A percentile compares a stretch with the other conserved stretches of the same genome.
These are phyloP conservation scores for Chunga burmeisteri DNA, from an alignment of 2,113 vertebrate species.

Conservation along the genomic window DNA sequence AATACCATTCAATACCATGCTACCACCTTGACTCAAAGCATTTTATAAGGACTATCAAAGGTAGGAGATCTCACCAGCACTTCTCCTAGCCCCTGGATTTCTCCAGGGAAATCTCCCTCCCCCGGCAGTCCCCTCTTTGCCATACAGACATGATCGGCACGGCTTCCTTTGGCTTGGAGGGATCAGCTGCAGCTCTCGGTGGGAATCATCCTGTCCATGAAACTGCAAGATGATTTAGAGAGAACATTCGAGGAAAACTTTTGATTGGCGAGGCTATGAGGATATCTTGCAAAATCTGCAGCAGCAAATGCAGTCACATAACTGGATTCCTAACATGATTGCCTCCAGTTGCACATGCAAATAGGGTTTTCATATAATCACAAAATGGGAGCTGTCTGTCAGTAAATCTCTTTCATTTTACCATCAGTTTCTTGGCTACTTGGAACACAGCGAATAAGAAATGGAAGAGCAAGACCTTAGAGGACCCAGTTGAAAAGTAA, in stretches of 20 bases:
- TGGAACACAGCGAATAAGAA: neutral
- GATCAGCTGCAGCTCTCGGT: neutral
- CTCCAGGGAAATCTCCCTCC: neutral
- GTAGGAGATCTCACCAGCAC: neutral
- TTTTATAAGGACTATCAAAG: neutral
- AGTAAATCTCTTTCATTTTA: neutral
- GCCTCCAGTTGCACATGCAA: neutral
- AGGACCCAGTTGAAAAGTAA: neutral
- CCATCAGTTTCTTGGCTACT: neutral
- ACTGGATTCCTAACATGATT: neutral
- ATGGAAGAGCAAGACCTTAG: neutral
- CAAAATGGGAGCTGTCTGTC: neutral
- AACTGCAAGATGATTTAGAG: neutral
- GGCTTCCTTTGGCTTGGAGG: neutral
- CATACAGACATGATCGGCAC: neutral
- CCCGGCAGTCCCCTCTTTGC: neutral
- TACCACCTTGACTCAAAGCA: neutral
- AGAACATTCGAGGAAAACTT: neutral
- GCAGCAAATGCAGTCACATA: neutral
- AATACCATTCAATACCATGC: neutral
- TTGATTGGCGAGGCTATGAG: neutral
- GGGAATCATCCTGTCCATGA: neutral
- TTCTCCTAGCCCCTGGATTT: neutral
- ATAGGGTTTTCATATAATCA: neutral
- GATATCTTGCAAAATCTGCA: neutral